A percentile compares a stretch with the other conserved stretches of the same genome.
These are phyloP conservation scores for Chloroceryle amazona DNA, from an alignment of 2,797 vertebrate species.

Conservation along the genomic window DNA sequence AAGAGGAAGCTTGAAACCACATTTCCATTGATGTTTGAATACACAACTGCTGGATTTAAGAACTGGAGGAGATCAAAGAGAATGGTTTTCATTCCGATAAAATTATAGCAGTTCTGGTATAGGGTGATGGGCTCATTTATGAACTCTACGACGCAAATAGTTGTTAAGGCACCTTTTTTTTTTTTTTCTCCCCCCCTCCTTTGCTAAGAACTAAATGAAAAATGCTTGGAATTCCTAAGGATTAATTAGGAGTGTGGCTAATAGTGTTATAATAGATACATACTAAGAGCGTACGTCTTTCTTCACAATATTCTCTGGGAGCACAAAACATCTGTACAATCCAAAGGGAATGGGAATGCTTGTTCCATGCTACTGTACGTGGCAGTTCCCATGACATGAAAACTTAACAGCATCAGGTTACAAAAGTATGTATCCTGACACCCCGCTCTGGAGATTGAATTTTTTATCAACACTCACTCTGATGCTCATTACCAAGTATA, in stretches of 20 bases:
- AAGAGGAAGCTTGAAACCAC: slow-evolving; percentile 90
- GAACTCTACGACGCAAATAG: slow-evolving; percentile 87
- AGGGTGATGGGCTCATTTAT: slow-evolving; percentile 88
- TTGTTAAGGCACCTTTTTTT: slow-evolving; percentile 84
- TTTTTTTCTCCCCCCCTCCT: slow-evolving; percentile 43
- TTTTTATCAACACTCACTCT: background rate
- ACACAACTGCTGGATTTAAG: slow-evolving; percentile 93
- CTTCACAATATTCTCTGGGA: slow-evolving; percentile 19
- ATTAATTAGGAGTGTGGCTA: slow-evolving; percentile 88
- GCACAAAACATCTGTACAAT: slow-evolving; percentile 52
- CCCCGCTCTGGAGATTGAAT: background rate
- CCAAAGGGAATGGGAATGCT: background rate
- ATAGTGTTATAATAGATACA: slow-evolving; percentile 86
- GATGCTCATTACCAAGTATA: background rate
- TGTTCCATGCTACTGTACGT: slow-evolving; percentile 34
- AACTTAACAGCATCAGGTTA: slow-evolving; percentile 35
- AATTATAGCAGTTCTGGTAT: slow-evolving; percentile 86
- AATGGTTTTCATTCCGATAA: slow-evolving; percentile 87
- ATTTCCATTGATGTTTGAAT: slow-evolving; percentile 94
- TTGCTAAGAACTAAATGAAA: slow-evolving; percentile 78
- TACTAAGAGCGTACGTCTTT: slow-evolving; percentile 68
- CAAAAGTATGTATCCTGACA: background rate
- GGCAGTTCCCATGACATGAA: background rate
- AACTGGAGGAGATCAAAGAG: slow-evolving; percentile 93
- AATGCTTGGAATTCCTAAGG: slow-evolving; percentile 86